Percentiles rank a stretch among this genome's conserved stretches.
Conservation (phyloP, 2,113 vertebrate species). For the Taxidea taxus region DNA sequence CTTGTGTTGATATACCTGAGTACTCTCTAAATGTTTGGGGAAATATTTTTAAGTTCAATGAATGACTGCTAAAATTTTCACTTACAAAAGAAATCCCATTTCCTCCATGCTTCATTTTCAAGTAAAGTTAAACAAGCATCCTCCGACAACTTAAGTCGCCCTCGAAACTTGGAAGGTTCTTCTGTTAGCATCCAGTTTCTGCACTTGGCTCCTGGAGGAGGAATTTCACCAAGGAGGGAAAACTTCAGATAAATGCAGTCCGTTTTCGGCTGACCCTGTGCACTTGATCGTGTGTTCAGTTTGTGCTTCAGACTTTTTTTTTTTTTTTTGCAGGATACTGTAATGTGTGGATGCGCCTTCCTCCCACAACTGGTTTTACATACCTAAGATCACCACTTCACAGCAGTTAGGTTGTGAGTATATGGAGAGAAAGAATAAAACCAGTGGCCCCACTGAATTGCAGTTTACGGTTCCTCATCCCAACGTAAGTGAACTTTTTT, state of each 20-base stretch:
- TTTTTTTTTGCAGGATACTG: conserved; percentile 12
- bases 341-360: background rate
- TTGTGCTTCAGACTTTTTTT: conserved; percentile 73
- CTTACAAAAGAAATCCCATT: conserved; percentile 27
- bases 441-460: conserved; percentile 11
- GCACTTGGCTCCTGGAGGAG: conserved; percentile 24
- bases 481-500: background rate
- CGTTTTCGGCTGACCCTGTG: background rate
- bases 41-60: conserved; percentile 16
- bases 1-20: background rate
- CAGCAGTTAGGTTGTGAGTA: background rate
- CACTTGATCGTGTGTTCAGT: conserved; percentile 57
- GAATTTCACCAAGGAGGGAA: conserved; percentile 48
- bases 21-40: background rate
- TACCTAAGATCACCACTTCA: background rate
- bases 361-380: conserved; percentile 38
- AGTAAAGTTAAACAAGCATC: background rate
- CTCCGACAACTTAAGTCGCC: background rate
- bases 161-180: background rate
- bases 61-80: background rate
- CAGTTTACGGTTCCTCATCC: background rate
- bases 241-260: conserved; percentile 25
- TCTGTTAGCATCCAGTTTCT: background rate
- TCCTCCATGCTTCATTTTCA: conserved; percentile 10
- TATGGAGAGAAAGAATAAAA: conserved; percentile 20